These are phyloP conservation scores for Micronycteris hirsuta DNA, from an alignment of 2,113 vertebrate genomes.

Conservation along the genomic window DNA sequence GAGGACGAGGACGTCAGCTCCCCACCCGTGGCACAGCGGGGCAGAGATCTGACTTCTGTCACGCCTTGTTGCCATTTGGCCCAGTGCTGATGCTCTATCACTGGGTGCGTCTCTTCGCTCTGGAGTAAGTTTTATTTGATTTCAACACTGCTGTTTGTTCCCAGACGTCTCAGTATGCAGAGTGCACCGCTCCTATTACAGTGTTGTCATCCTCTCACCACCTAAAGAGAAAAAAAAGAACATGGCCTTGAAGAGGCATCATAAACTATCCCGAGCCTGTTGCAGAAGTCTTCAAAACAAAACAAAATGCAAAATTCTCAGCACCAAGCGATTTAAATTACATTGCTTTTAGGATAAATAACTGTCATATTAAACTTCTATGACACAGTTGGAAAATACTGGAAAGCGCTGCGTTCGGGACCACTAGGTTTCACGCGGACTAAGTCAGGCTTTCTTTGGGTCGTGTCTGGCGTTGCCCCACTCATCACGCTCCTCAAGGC, in stretches of 20 bases:
- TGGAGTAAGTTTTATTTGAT: background rate
- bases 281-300: background rate
- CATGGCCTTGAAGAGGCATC: background rate
- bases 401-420: background rate
- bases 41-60: background rate
- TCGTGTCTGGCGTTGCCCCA: too few relatives aligned
- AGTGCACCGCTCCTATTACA: background rate
- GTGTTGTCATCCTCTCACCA: background rate
- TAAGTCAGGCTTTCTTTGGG: background rate
- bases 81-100: accelerated
- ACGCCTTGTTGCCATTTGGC: accelerated
- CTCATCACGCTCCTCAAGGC: background rate
- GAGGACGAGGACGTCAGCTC: background rate
- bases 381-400: background rate
- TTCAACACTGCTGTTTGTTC: background rate
- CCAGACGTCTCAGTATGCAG: background rate
- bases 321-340: background rate
- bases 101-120: background rate
- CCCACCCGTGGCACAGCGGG: background rate
- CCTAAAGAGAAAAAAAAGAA: background rate
- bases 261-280: background rate
- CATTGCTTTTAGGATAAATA: background rate
- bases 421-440: background rate
- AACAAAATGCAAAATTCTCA: background rate
- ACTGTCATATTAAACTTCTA: background rate